Evolutionary conservation across 2,113 vertebrate species (phyloP), one percentile per base, ranked within the genome.

Genomic region (Syngnathus floridae): DNA sequence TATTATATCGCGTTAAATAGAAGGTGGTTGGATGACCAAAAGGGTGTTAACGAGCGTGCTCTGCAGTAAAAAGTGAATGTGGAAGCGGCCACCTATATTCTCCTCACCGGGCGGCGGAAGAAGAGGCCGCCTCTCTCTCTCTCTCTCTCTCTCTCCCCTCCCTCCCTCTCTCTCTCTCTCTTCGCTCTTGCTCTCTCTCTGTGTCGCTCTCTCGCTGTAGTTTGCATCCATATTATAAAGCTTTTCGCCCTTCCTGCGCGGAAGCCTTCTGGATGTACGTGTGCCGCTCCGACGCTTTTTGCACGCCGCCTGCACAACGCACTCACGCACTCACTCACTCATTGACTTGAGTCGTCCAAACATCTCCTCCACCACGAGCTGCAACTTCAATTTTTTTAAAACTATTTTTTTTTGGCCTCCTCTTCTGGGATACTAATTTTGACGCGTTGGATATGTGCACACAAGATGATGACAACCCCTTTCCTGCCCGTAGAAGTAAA

Each of bases 361-460:
- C 48, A 17, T 3, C 5, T 45, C 60, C 22, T 31, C n/a, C 19
- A 35, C 55, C 26, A 36, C 10, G n/a, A 14, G 22, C 60, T 1
- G 22, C 1, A 35, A 12, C 22, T 41, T 37, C 31, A 55, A 1
- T 56, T 58, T 26, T 41, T 13, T 48, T 3, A 14, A 61, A 61
- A 21, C 21, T 17, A 40, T 65, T 16, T 49, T 49, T 64, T 64
- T 62, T 71, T 71, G 72, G 13, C 7, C 70, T 82, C 74, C 62
- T 65, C 66, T 67, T 73, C 66, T 81, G 82, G 86, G 89, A 91
- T 89, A 85, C 82, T 71, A 69, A 76, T 72, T 79, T 71, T 82
- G n/a, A 75, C 76, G 74, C 84, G 75, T 90, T 87, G 90, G 90
- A 92, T 90, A 92, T 92, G 91, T 86, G 88, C 90, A 87, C 82